A percentile compares a stretch with the other conserved stretches of the same genome.
Conservation (phyloP, 2,888 invertebrate genomes). For the Apomyelois bistriatella region DNA sequence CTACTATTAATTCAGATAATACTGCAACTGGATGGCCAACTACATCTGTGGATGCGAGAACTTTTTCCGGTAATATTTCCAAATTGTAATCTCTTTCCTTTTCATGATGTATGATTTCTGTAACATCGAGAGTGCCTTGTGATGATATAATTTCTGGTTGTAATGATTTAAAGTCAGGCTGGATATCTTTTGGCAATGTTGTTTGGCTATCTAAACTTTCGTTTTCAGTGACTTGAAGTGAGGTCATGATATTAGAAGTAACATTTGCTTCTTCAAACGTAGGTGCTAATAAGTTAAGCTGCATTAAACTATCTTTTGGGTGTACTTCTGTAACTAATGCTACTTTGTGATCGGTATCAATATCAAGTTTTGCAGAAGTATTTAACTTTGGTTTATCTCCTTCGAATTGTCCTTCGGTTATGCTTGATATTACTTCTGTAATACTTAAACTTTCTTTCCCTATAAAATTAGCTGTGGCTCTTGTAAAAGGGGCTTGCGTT, state of each 20-base stretch:
- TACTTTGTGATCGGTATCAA: constrained; percentile 74
- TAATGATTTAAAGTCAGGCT: constrained; percentile 47
- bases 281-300: constrained; percentile 38
- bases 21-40: constrained; percentile 72
- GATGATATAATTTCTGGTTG: constrained; percentile 43
- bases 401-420: constrained; percentile 72
- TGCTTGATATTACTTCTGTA: constrained; percentile 72
- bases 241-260: constrained; percentile 42
- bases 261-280: constrained; percentile 56
- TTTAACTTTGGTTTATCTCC: constrained; percentile 50
- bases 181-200: constrained; percentile 33
- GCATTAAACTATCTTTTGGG: constrained; percentile 46
- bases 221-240: constrained; percentile 61
- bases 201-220: constrained; percentile 67
- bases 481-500: constrained; percentile 73
- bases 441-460: constrained; percentile 81
- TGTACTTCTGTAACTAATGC: constrained; percentile 70
- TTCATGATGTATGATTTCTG: constrained; percentile 58
- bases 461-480: constrained; percentile 77
- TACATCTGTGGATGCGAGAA: constrained; percentile 64
- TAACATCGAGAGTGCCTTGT: constrained; percentile 47
- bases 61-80: constrained; percentile 30
- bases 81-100: constrained; percentile 50
- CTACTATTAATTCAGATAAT: constrained; percentile 65
- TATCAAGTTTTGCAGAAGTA: constrained; percentile 72